Base-by-base conservation (phyloP, 2,888 invertebrate genomes). In the Pandemis corylana region DNA sequence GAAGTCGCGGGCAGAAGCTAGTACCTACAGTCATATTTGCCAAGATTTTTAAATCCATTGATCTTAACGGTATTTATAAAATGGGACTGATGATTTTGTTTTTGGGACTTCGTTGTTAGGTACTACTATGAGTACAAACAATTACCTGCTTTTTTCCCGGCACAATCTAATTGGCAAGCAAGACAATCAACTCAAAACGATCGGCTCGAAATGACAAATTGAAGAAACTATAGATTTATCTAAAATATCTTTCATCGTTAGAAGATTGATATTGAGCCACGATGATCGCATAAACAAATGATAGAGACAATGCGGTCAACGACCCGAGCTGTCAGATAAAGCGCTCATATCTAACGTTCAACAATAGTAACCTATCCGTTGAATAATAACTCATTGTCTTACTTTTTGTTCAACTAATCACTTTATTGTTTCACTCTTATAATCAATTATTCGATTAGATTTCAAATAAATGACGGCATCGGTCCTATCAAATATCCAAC, bases 371-470 rank as follows among this genome's bases (percentile, higher is more conserved):
- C 87, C 87, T 91, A 91, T 92, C 87, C 85, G 81, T 85, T 86
- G 89, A 90, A 93, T 93, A 93, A 94, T 94, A 93, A 91, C 86
- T 94, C 93, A 93, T 94, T 94, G 94, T 94, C 93, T 91, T 89
- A 90, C 89, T 91, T 94, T 93, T 93, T 92, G 91, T 94, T 88
- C 83, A 89, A 92, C 93, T 94, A 94, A 94, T 94, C 93, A 93
- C 92, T 94, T 92, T 91, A 94, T 94, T 94, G 94, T 94, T 94
- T 90, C 87, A 87, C 86, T 91, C 88, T 87, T 90, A 89, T 92
- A 94, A 94, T 94, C 94, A 94, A 94, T 94, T 94, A 94, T 89
- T 93, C 92, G 90, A 91, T 94, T 93, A 91, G 87, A 87, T 93
- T 91, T 89, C 90, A 86, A 89, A 91, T 90, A 90, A 90, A 90